Conservation (phyloP, 2,113 vertebrate genomes). For the Heliornis fulica region DNA sequence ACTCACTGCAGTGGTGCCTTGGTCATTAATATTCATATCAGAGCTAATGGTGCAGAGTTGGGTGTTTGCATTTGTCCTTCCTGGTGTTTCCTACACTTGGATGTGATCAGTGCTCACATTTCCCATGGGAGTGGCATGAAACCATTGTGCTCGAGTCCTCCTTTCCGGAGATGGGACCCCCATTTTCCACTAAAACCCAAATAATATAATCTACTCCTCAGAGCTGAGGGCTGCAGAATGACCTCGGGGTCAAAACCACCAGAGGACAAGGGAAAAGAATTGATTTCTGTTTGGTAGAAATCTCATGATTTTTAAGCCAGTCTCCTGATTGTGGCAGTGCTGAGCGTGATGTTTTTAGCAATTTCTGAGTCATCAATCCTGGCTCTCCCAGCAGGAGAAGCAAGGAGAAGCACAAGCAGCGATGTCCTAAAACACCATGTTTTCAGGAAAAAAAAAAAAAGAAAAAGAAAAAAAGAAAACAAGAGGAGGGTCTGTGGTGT, state of each 20-base stretch:
- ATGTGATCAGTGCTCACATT: neutral
- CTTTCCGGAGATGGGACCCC: neutral
- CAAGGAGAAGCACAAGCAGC: neutral
- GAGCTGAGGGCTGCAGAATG: neutral
- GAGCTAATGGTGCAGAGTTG: slow-evolving; percentile 23
- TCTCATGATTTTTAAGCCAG: slow-evolving; percentile 40
- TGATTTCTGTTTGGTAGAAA: slow-evolving; percentile 38
- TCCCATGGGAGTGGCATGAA: neutral
- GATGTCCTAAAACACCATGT: neutral
- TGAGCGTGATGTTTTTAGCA: slow-evolving; percentile 55
- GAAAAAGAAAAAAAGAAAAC: too few species aligned
- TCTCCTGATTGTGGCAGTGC: slow-evolving; percentile 11
- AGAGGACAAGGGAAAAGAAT: neutral
- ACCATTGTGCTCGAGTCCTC: neutral
- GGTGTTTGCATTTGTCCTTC: slow-evolving; percentile 27
- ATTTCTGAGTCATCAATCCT: slow-evolving; percentile 64
- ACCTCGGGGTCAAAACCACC: neutral
- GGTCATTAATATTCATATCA: slow-evolving; percentile 38
- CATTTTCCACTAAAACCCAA: neutral
- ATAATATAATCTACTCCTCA: neutral
- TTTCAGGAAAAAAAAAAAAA: neutral
- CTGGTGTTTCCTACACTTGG: neutral
- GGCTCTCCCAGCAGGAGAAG: neutral
- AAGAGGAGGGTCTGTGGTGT: neutral
- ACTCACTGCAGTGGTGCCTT: slow-evolving; percentile 3